Base-by-base conservation (phyloP, 2,888 invertebrate species). In the Drosophila lacicola region DNA sequence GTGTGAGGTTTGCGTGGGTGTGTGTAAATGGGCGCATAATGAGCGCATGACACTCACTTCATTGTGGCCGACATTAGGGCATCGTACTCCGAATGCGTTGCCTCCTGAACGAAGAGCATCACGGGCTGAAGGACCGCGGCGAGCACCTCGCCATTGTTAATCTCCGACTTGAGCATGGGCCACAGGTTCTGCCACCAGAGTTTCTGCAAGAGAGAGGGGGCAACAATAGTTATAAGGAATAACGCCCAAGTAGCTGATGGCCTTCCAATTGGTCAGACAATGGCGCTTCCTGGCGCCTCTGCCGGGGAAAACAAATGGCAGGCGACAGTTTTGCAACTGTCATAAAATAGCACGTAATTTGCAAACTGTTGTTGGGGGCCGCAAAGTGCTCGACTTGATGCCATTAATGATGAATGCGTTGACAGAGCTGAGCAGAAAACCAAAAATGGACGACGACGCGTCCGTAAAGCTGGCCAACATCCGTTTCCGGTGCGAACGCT, bases 181-280 rank as follows among this genome's bases (percentile, higher is more conserved):
- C 98, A 98, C 51, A 98, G 96, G 92, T 97, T 97, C 92, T 97
- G 97, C 94, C 97, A 98, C 95, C 98, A 96, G 55, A 98, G 94
- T 96, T 98, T 98, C 98, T 99, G 94, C 55, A 82, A 76, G 39
- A 11, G 42, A 11, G 17, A 37, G 14, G 9, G 17, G 14, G 41
- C 8, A 21, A 55, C 49, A 50, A 64, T 25, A 25, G 21, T 33
- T 11, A 33, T 11, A 21, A 2, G 10, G 3, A n/a, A 25, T 14
- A 21, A 10, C 53, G 42, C 0, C 42, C 19, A 45, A 25, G 44
- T 45, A 25, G 55, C 45, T 44, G 45, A 44, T 45, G 55, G 37
- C 17, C 17, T n/a, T 33, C 29, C 57, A 19, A 57, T 57, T 33
- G 37, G 13, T 45, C 42, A 21, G n/a, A 33, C 57, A 39, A 29